Percentiles rank a stretch among this genome's conserved stretches.
Evolutionary conservation across 2,888 invertebrate species (phyloP).

Genomic region (Parthenolecanium corni): DNA sequence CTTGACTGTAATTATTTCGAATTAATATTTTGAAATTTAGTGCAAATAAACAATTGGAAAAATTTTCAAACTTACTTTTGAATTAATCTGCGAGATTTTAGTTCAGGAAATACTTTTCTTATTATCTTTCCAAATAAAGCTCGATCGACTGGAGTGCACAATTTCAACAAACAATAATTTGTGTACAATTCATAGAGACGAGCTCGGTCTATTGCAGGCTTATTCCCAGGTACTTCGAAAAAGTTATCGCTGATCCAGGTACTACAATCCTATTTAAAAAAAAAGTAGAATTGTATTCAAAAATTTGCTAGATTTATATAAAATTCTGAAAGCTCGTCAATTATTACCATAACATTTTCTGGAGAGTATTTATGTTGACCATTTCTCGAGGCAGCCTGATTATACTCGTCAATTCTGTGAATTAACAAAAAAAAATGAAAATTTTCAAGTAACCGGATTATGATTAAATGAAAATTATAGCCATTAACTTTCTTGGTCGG

Average conservation of each 20-base stretch:
- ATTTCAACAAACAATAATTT: conserved; percentile 19
- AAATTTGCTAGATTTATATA: background rate
- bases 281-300: background rate
- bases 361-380: conserved; percentile 20
- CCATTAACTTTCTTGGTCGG: conserved; percentile 12
- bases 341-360: conserved; percentile 13
- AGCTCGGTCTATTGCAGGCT: conserved; percentile 22
- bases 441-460: background rate
- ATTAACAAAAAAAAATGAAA: background rate
- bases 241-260: conserved; percentile 22
- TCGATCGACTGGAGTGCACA: conserved; percentile 21
- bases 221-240: conserved; percentile 16
- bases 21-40: background rate
- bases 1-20: conserved; percentile 15
- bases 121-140: conserved; percentile 24
- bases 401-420: conserved; percentile 16
- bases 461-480: background rate
- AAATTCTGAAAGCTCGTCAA: background rate
- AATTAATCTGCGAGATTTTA: conserved; percentile 22
- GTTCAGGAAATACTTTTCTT: conserved; percentile 19
- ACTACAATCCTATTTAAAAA: conserved; percentile 12
- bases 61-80: conserved; percentile 12
- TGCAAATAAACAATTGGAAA: background rate
- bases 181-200: conserved; percentile 19
- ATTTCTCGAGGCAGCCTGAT: background rate